Evolutionary conservation across 1,140 invertebrate genomes (phyloP), one percentile per base, ranked within the genome.

Genomic region (Eriosoma lanigerum): DNA sequence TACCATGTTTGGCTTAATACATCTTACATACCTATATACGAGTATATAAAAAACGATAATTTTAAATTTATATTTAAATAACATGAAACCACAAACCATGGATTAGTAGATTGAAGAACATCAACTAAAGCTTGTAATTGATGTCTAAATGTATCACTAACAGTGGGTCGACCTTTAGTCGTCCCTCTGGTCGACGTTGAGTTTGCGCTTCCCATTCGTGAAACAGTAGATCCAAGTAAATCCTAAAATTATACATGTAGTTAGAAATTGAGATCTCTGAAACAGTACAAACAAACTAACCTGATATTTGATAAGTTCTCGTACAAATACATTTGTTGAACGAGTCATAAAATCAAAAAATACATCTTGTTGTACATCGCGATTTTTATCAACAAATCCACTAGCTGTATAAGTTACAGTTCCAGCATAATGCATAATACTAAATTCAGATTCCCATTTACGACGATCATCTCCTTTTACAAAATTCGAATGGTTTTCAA

Each of bases 301-400:
- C 87, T 94, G 93, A 86, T 93, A 94, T 81, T 89, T 91, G 1
- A 93, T 93, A n/a, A 98, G 88, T 83, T 96, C 93, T 83, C 93
- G 90, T 0, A 98, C 92, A 86, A 97, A 97, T 26, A 91, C 89
- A 85, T 96, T 96, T 2, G 89, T 90, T 64, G 95, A 96, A 48
- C 92, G 88, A 19, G 92, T 93, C 88, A 98, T 92, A 82, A 96
- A 92, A 85, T 98, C 95, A 84, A 98, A 97, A 84, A 98, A 93
- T 0, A 96, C 94, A 84, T 98, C 96, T 85, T 98, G 96, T 85
- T 97, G 95, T 0, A 95, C 93, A 84, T 97, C 94, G 13, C 95
- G 88, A 86, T 99, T 99, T 87, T 99, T 99, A 84, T 99, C 96
- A 0, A 99, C 92, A 87, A 99, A 99, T 13, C 97, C 97, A 81